These are phyloP conservation scores for Osmerus mordax DNA, from an alignment of 2,113 vertebrate species.

Conservation along the genomic window DNA sequence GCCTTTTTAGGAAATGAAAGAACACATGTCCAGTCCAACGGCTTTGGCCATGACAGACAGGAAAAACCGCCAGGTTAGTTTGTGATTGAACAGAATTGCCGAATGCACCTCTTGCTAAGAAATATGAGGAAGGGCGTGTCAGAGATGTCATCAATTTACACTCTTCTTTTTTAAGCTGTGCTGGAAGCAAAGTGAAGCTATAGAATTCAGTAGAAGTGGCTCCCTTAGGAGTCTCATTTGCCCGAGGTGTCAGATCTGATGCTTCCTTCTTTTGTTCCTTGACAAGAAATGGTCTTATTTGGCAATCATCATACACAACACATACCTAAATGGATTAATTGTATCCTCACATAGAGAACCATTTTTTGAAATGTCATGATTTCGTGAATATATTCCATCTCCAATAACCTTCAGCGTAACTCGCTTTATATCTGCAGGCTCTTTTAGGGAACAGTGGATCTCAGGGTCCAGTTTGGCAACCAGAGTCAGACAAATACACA, in stretches of 20 bases:
- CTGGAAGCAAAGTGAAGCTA: no score
- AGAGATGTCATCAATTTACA: no score
- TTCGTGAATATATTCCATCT: neutral
- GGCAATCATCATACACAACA: no score
- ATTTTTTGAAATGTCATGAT: neutral
- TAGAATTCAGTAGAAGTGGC: no score
- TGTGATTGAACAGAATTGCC: neutral
- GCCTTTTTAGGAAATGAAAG: constrained; percentile 88
- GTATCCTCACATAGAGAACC: neutral
- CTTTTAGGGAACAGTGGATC: constrained; percentile 77
- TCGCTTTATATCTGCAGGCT: constrained; percentile 57
- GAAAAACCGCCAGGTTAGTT: constrained; percentile 85
- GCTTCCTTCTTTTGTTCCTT: no score
- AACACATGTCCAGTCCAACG: constrained; percentile 88
- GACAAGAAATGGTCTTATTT: no score
- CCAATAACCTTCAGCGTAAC: neutral
- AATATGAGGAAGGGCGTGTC: neutral
- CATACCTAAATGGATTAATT: no score
- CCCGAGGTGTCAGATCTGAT: no score
- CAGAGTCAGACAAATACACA: constrained; percentile 76
- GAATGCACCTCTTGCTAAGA: neutral
- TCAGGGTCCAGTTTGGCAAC: constrained; percentile 77
- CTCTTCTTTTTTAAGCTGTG: no score
- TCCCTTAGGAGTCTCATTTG: no score
- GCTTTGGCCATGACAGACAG: constrained; percentile 77